These are phyloP conservation scores for Daubentonia madagascariensis DNA, from an alignment of 2,113 vertebrate species.

Conservation along the genomic window DNA sequence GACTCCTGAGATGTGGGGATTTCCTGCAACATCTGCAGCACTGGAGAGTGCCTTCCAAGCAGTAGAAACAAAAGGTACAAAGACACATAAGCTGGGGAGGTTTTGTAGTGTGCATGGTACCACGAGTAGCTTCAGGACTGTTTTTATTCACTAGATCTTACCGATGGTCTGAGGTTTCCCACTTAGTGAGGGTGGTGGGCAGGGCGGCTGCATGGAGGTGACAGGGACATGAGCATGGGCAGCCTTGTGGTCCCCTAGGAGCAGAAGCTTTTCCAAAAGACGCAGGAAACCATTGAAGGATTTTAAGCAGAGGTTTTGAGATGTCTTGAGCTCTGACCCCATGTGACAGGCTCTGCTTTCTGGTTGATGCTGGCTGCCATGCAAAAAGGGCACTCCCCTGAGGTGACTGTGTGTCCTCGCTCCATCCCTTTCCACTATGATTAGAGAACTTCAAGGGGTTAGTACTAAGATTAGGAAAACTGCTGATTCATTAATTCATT, in stretches of 20 bases:
- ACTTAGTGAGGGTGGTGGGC: rapidly evolving
- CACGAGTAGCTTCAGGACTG: not conserved
- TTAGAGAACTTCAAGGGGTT: not conserved
- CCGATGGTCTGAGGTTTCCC: not conserved
- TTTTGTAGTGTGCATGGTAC: not conserved
- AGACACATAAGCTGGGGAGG: not conserved
- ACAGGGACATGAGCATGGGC: not conserved
- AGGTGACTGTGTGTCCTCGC: rapidly evolving
- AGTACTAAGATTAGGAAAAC: not conserved
- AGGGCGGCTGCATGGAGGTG: too few relatives aligned
- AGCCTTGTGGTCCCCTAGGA: not conserved
- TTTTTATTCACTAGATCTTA: not conserved
- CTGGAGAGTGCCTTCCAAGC: not conserved
- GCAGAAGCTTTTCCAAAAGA: not conserved
- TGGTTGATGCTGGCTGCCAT: not conserved
- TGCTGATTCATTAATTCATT: not conserved
- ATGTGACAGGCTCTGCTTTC: not conserved
- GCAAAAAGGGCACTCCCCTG: not conserved
- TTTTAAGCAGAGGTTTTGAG: not conserved
- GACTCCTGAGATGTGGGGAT: not conserved
- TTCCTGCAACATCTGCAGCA: not conserved
- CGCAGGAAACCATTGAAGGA: not conserved
- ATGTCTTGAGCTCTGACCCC: not conserved
- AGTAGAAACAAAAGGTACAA: not conserved
- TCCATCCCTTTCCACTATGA: too few relatives aligned